Evolutionary conservation across 2,888 invertebrate species (phyloP), one percentile per base, ranked within the genome.

Genomic region (Diloba caeruleocephala): DNA sequence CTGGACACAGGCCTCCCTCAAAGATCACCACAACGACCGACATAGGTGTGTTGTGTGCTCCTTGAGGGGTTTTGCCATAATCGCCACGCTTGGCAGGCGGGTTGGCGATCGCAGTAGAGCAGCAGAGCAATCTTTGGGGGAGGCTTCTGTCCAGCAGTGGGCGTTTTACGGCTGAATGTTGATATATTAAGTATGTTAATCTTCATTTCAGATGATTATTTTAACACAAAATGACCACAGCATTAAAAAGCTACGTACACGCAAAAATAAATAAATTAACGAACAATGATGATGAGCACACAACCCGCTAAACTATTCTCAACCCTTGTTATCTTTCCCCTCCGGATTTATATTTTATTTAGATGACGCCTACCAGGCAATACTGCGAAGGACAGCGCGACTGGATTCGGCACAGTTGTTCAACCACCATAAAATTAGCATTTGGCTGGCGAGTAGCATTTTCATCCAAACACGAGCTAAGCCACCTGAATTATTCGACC

Each of bases 371-470:
- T 87, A 89, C 85, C 77, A 86, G 85, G 87, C 88, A 85, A 84
- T 85, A 88, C 87, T 87, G 88, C 84, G 83, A 85, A 87, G 88
- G 91, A 90, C 89, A 89, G 85, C 76, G 78, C 78, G 86, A 85
- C 81, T 82, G 80, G 84, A 83, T 87, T 88, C 88, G 89, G 88
- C 89, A 90, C 88, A 92, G 87, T 93, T 92, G 91, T 88, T 90
- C 92, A 91, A 88, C 93, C 90, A 90, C 92, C 93, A 93, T 93
- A 93, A 93, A 93, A 94, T 94, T 93, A 92, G 92, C 93, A 93
- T 93, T 93, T 87, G 87, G 84, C 86, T 87, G 87, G 84, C 87
- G 84, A 88, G 87, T 91, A 89, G 87, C 86, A 81, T 90, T 91
- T 89, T 89, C 89, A 88, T 87, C 83, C 81, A 79, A 88, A 89